Conservation (phyloP, 2,888 invertebrate species). For the Scelioninae gen. 2 region DNA sequence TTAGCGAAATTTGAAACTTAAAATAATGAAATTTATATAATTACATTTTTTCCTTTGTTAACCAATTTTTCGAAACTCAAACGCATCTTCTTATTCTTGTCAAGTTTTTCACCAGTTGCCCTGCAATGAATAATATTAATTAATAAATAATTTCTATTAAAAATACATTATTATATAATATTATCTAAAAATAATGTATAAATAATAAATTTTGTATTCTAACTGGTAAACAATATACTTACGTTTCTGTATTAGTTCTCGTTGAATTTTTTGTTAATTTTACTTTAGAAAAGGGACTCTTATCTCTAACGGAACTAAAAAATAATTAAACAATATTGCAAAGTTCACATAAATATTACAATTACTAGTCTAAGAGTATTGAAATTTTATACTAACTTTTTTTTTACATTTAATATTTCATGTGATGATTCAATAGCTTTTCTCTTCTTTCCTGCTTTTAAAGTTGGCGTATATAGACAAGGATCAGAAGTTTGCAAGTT, state of each 20-base stretch:
- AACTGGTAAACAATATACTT: constrained; percentile 63
- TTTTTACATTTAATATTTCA: constrained; percentile 81
- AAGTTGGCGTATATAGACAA: constrained; percentile 77
- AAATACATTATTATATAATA: no score
- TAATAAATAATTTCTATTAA: not conserved
- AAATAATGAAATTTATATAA: not conserved
- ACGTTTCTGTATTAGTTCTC: constrained; percentile 66
- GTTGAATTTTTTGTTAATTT: constrained; percentile 66
- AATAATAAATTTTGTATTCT: no score
- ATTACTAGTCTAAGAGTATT: no score
- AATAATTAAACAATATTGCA: no score
- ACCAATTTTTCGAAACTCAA: constrained; percentile 72
- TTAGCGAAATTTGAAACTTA: not conserved
- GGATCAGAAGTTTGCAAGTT: constrained; percentile 51
- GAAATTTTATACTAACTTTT: constrained; percentile 77
- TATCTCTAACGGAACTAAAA: constrained; percentile 65
- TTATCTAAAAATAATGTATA: no score
- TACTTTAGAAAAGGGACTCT: constrained; percentile 64
- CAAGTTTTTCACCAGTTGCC: constrained; percentile 65
- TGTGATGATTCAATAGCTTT: constrained; percentile 77
- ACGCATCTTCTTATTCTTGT: constrained; percentile 70
- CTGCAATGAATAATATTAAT: constrained; percentile 58
- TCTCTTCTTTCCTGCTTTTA: constrained; percentile 81
- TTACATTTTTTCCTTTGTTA: constrained; percentile 61
- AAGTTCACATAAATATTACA: no score